Base-by-base conservation (phyloP, 2,888 invertebrate genomes). In the Synergus gifuensis region DNA sequence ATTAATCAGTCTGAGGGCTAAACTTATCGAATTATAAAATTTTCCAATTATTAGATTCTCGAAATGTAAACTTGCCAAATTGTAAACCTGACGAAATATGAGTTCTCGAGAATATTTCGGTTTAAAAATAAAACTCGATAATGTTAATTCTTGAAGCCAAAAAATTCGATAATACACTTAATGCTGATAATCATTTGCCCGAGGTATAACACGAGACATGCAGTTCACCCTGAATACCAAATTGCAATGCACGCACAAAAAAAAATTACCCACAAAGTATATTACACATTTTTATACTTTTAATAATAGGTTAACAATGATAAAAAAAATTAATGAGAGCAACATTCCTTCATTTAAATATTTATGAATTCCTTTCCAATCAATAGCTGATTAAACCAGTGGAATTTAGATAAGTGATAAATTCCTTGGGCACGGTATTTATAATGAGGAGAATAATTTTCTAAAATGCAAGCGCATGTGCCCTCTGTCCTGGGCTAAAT, bases 381-480 rank as follows among this genome's bases (percentile, higher is more conserved):
- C 28, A 4, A 9, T n/a, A 73, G 9, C 9, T 16, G 28, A 54
- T 69, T 49, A 69, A 49, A 40, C 36, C 40, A n/a, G 49, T 28
- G 18, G 73, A 73, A 54, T 54, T 54, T 54, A 11, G 49, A 54
- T 73, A 54, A 54, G 36, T 36, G 12, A 40, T 49, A 69, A 69
- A 69, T 69, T 69, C 69, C 28, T 49, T 69, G 44, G 18, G 18
- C 11, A 66, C 18, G 8, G 42, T 66, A 16, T 44, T 40, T 66
- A 42, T 36, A 54, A 69, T 69, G 49, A 49, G 46, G 49, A 73
- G n/a, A 73, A 73, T 69, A 73, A 40, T 73, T 73, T 28, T 22
- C 11, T 36, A 73, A 73, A 73, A 36, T 11, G 12, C 22, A 49
- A 49, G 73, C 73, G 54, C 73, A n/a, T 54, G 54, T 73, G 36